Percentiles rank a stretch among this genome's conserved stretches.
phyloP scores from a whole-genome alignment of 2,113 vertebrate species.

The Burhinus bistriatus region DNA sequence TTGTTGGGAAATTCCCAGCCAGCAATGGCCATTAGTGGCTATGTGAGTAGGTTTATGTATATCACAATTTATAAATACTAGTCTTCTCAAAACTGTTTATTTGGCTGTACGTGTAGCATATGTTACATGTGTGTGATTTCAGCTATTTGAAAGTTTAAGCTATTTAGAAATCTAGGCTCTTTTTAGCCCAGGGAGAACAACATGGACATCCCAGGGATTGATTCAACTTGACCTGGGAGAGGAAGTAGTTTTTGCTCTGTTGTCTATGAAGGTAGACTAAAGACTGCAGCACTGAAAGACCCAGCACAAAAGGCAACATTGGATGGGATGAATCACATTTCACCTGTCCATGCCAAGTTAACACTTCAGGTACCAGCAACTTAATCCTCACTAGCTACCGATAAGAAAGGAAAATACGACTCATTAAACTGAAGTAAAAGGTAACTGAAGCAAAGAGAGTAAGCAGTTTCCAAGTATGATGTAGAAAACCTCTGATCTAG shows the following conservation, averaged over 20 bases:
- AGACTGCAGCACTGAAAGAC: not conserved
- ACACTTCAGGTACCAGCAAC: not conserved
- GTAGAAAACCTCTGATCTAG: not conserved
- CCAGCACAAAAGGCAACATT: not conserved
- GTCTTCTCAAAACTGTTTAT: not conserved
- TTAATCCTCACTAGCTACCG: not conserved
- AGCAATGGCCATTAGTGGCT: not conserved
- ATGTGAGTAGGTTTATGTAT: not conserved
- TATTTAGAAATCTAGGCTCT: not conserved
- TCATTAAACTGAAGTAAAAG: not conserved
- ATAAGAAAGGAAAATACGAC: not conserved
- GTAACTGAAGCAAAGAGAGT: not conserved
- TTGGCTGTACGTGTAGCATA: not conserved
- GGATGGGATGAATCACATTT: not conserved
- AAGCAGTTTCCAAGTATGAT: not conserved
- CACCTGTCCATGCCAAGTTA: not conserved
- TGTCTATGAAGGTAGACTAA: not conserved
- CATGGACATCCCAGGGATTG: not conserved
- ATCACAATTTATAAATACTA: not conserved
- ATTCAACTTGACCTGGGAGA: not conserved
- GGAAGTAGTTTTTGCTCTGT: not conserved
- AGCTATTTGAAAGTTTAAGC: not conserved
- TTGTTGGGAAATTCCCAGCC: not conserved
- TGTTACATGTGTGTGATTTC: not conserved
- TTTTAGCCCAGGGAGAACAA: not conserved